Evolutionary conservation across 2,888 invertebrate species (phyloP).

Genomic region (Caenorhabditis doughertyi): DNA sequence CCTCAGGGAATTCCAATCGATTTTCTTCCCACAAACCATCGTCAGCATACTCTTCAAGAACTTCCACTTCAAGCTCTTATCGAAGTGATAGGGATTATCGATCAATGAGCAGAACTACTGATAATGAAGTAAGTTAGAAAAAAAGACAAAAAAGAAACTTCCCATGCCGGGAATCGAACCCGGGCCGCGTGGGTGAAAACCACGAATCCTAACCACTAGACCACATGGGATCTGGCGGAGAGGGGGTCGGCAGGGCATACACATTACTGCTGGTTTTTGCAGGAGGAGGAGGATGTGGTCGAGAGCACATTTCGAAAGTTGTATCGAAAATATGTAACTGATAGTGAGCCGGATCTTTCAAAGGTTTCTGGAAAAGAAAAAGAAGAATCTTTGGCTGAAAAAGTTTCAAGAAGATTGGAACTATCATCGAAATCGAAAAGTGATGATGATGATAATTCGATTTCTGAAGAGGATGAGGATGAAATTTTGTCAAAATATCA

Average conservation of each 20-base stretch:
- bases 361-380: constrained; percentile 29
- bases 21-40: constrained; percentile 19
- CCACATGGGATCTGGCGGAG: constrained; percentile 73
- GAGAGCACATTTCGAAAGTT: constrained; percentile 71
- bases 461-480: constrained; percentile 45
- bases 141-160: constrained; percentile 61
- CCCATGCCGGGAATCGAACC: constrained; percentile 81
- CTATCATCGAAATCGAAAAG: constrained; percentile 59
- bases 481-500: constrained; percentile 44
- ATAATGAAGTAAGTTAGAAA: constrained; percentile 34
- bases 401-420: constrained; percentile 33
- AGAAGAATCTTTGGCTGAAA: not conserved
- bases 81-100: constrained; percentile 53
- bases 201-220: constrained; percentile 81
- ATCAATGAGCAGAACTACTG: constrained; percentile 56
- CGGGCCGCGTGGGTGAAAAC: constrained; percentile 81
- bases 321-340: constrained; percentile 70
- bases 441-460: constrained; percentile 45
- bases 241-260: not conserved
- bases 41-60: constrained; percentile 51
- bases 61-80: constrained; percentile 55
- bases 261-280: no score
- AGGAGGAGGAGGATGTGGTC: constrained; percentile 65
- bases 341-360: constrained; percentile 55
- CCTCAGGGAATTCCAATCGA: constrained; percentile 7